Percentiles rank a stretch among this genome's conserved stretches.
Conservation (phyloP, 2,797 vertebrate species). For the Notolabrus celidotus region DNA sequence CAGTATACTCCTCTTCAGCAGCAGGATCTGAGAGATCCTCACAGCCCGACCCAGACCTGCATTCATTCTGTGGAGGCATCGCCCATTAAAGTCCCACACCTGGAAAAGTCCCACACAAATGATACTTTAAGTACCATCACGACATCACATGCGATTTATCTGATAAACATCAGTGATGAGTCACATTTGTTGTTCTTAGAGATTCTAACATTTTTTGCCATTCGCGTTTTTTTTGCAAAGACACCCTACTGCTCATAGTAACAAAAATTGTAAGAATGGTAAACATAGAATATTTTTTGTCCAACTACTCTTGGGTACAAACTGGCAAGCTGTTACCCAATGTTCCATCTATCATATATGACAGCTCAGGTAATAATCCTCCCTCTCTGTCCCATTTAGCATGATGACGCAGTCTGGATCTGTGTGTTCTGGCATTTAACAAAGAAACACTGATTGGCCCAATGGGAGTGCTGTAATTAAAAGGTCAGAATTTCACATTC, state of each 20-base stretch:
- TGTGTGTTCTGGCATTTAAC: slow-evolving; percentile 56
- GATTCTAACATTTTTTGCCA: neutral
- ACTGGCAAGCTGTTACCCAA: neutral
- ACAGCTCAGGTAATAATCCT: slow-evolving; percentile 38
- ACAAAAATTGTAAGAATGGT: neutral
- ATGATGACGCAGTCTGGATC: slow-evolving; percentile 25
- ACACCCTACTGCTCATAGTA: neutral
- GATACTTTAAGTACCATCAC: neutral
- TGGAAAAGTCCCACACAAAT: slow-evolving; percentile 41
- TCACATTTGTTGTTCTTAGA: no score
- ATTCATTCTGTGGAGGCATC: slow-evolving; percentile 82
- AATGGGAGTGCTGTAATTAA: slow-evolving; percentile 64
- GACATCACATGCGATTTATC: neutral
- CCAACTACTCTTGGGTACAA: neutral
- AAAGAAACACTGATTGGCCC: slow-evolving; percentile 65
- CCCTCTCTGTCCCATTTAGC: slow-evolving; percentile 27
- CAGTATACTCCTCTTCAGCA: slow-evolving; percentile 79
- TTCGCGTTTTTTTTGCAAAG: no score
- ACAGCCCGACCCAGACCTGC: slow-evolving; percentile 73
- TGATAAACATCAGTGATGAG: slow-evolving; percentile 1
- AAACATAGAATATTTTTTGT: neutral
- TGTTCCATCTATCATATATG: slow-evolving; percentile 12
- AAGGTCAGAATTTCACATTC: slow-evolving; percentile 67
- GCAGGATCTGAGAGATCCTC: slow-evolving; percentile 82
- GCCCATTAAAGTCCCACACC: slow-evolving; percentile 89